Evolutionary conservation across 2,113 vertebrate genomes (phyloP).

Genomic region (Ictalurus furcatus): DNA sequence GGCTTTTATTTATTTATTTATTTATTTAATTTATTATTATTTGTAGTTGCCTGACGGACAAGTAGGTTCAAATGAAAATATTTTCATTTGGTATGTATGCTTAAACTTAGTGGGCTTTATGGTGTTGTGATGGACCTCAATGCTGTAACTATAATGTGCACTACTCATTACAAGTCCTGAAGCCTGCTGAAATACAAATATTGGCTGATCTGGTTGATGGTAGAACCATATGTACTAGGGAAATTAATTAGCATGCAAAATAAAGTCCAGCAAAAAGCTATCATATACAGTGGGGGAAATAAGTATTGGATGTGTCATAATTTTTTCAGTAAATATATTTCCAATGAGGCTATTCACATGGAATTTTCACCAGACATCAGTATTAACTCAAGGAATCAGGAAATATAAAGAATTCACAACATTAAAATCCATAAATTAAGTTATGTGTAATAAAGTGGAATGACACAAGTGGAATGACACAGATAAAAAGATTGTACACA

Average conservation of each 20-base stretch:
- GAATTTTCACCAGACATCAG: too few relatives aligned
- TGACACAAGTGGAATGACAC: too few relatives aligned
- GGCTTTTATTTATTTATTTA: neutral
- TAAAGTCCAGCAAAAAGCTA: neutral
- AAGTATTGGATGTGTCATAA: too few relatives aligned
- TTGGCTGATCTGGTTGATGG: neutral
- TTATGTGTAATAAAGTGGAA: too few relatives aligned
- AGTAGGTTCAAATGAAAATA: neutral
- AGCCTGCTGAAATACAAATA: neutral
- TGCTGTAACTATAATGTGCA: neutral
- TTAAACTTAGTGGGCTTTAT: neutral
- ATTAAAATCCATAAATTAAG: too few relatives aligned
- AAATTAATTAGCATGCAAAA: neutral
- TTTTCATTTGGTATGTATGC: neutral
- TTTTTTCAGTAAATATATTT: too few relatives aligned
- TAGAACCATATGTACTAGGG: neutral
- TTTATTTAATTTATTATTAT: too few relatives aligned
- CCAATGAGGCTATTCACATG: too few relatives aligned
- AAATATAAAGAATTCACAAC: too few relatives aligned
- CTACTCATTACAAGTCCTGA: neutral
- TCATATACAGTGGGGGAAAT: neutral
- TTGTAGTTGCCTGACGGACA: neutral
- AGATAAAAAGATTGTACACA: too few relatives aligned
- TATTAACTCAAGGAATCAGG: too few relatives aligned
- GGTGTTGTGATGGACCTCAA: neutral